A percentile compares a stretch with the other conserved stretches of the same genome.
Conservation (phyloP, 2,113 vertebrate species). For the Notiomystis cincta region DNA sequence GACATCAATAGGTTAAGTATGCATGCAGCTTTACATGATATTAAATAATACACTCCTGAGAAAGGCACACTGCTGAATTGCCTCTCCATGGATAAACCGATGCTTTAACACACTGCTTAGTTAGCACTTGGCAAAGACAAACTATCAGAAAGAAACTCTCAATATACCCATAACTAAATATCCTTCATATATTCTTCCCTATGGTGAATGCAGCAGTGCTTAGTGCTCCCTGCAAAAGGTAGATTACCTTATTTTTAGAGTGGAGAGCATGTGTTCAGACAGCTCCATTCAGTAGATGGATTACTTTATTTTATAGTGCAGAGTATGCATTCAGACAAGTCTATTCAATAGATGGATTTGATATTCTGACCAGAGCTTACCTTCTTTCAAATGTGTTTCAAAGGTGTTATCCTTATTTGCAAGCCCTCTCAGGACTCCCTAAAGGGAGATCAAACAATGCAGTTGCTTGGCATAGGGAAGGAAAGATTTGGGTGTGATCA, state of each 20-base stretch:
- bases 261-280: not conserved
- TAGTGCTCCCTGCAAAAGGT: not conserved
- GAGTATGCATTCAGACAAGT: not conserved
- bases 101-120: not conserved
- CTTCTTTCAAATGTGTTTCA: not conserved
- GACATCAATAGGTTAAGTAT: not conserved
- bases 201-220: not conserved
- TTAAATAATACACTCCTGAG: not conserved
- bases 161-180: not conserved
- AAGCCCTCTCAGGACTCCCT: not conserved
- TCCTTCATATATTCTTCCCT: not conserved
- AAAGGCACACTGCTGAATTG: not conserved
- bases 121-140: not conserved
- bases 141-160: not conserved
- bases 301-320: not conserved
- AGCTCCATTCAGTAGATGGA: not conserved
- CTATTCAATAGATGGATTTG: not conserved
- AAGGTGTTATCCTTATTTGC: not conserved
- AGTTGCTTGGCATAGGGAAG: not conserved
- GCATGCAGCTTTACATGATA: not conserved
- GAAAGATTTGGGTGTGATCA: not conserved
- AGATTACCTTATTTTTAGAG: not conserved
- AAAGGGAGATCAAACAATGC: not conserved
- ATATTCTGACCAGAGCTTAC: not conserved
- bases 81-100: not conserved